These are phyloP conservation scores for Microchirus variegatus DNA, from an alignment of 2,797 vertebrate species.

Conservation along the genomic window DNA sequence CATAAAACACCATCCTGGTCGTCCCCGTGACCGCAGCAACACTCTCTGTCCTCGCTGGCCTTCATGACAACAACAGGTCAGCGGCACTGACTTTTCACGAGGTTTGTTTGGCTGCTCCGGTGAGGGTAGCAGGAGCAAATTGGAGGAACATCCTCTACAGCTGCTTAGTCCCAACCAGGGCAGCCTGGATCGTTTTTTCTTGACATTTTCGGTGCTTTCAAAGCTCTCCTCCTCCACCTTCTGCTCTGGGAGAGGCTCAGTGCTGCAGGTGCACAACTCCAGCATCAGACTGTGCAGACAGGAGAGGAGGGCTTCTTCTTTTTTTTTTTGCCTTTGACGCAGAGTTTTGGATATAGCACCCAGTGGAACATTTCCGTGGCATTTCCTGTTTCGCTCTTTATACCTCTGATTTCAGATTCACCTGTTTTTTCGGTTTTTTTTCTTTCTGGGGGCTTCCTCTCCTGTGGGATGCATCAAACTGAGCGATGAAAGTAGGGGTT, in stretches of 20 bases:
- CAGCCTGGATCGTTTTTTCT: constrained; percentile 42
- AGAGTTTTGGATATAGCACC: constrained; percentile 44
- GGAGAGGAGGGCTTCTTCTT: not conserved
- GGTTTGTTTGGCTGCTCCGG: constrained; percentile 33
- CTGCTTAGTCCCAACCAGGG: constrained; percentile 49
- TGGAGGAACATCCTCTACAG: constrained; percentile 41
- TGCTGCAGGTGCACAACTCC: constrained; percentile 49
- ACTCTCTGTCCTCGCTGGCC: constrained; percentile 8
- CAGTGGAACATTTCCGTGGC: constrained; percentile 40
- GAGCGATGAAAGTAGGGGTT: constrained; percentile 36
- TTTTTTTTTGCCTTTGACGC: not conserved
- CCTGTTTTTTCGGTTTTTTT: no score
- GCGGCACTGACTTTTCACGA: constrained; percentile 9
- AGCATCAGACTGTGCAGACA: constrained; percentile 19
- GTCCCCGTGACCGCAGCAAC: constrained; percentile 1
- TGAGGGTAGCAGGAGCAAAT: constrained; percentile 59
- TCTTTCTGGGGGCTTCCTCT: constrained; percentile 26
- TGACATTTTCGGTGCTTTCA: constrained; percentile 57
- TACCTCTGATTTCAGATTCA: constrained; percentile 47
- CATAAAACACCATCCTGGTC: constrained; percentile 25
- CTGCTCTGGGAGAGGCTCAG: constrained; percentile 23
- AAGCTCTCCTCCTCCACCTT: constrained; percentile 17
- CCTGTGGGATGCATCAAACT: constrained; percentile 44
- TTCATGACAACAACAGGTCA: constrained; percentile 36
- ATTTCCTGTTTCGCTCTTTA: constrained; percentile 47